Percentiles rank a stretch among this genome's conserved stretches.
phyloP scores from a whole-genome alignment of 2,888 invertebrate genomes.

The Philonicus albiceps region DNA sequence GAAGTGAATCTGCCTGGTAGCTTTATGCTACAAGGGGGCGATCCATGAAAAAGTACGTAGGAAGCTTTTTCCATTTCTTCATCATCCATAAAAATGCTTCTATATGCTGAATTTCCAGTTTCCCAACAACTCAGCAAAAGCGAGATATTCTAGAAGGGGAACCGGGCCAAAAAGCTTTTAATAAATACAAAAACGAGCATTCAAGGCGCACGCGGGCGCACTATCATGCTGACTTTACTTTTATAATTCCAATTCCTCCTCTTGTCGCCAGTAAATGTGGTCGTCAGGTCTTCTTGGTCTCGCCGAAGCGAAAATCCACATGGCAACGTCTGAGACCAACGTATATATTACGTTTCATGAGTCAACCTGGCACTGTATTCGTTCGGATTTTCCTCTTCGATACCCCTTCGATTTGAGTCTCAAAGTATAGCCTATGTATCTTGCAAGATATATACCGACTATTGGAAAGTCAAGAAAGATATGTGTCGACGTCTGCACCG shows the following conservation, averaged over 20 bases:
- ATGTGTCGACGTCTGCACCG: slow-evolving; percentile 13
- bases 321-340: slow-evolving; percentile 1
- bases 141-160: slow-evolving; percentile 23
- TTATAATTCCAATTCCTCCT: not conserved
- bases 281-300: not conserved
- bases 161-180: not conserved
- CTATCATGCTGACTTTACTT: not conserved
- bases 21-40: slow-evolving; percentile 27
- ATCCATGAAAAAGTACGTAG: slow-evolving; percentile 14
- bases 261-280: not conserved
- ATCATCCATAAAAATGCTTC: not conserved
- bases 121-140: not conserved
- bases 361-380: not conserved
- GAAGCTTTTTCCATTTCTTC: slow-evolving; percentile 15
- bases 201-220: not conserved
- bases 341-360: slow-evolving; percentile 6
- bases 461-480: slow-evolving; percentile 13
- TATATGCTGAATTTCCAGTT: slow-evolving; percentile 28
- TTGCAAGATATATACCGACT: not conserved
- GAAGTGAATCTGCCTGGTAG: slow-evolving; percentile 33
- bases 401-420: not conserved
- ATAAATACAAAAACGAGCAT: not conserved
- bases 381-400: not conserved
- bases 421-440: not conserved
- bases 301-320: not conserved